phyloP scores from a whole-genome alignment of 2,113 vertebrate species.

The Calidris pugnax region DNA sequence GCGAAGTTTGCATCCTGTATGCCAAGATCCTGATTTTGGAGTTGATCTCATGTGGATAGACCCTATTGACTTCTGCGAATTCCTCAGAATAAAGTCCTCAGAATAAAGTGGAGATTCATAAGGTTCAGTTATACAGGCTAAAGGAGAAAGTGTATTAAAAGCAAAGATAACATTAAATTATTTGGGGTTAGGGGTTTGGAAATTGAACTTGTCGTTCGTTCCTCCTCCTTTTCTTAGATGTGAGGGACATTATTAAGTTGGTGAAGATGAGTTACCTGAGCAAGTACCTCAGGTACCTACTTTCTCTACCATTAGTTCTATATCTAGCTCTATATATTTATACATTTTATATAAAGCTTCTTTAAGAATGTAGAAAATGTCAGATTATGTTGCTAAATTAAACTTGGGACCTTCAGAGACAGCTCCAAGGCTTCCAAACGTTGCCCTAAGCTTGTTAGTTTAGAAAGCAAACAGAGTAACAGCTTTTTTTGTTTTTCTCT shows the following conservation, averaged over 20 bases:
- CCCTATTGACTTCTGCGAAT: neutral
- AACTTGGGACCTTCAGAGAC: neutral
- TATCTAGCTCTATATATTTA: neutral
- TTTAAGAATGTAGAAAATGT: neutral
- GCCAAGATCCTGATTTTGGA: neutral
- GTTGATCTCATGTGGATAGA: neutral
- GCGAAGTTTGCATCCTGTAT: neutral
- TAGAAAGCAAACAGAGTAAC: neutral
- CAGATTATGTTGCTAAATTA: neutral
- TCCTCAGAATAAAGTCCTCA: neutral
- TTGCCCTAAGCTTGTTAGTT: neutral
- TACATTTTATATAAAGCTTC: neutral
- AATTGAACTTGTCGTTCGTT: neutral
- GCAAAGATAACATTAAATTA: neutral
- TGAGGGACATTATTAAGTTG: neutral
- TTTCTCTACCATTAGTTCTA: neutral
- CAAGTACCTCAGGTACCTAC: neutral
- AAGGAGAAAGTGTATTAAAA: neutral
- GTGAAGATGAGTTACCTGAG: neutral
- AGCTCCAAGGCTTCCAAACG: neutral
- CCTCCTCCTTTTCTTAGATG: neutral
- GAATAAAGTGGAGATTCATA: neutral
- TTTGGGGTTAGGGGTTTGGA: neutral
- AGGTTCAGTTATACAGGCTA: neutral
- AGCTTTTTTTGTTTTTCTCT: neutral